These are phyloP conservation scores for Ophion ventricosus DNA, from an alignment of 2,888 invertebrate genomes.

Conservation along the genomic window DNA sequence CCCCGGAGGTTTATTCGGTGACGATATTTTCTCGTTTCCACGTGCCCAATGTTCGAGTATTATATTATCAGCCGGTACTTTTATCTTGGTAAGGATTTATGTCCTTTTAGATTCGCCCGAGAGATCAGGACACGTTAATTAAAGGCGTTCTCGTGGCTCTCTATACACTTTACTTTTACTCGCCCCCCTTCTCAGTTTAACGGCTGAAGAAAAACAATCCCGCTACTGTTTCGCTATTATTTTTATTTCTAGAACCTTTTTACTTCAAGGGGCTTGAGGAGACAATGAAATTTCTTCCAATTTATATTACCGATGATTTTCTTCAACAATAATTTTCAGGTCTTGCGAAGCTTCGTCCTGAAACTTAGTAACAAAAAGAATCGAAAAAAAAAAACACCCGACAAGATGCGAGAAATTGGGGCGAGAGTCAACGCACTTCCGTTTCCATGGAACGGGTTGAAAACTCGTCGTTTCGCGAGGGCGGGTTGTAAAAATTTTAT, in stretches of 20 bases:
- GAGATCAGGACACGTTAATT: slow-evolving; percentile 13
- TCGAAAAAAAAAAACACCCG: background rate
- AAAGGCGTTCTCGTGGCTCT: background rate
- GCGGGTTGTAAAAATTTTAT: slow-evolving; percentile 43
- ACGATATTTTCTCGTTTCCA: slow-evolving; percentile 41
- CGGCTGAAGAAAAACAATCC: background rate
- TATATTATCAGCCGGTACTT: slow-evolving; percentile 1
- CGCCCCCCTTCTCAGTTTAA: background rate
- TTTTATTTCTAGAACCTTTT: background rate
- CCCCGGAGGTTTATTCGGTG: slow-evolving; percentile 29
- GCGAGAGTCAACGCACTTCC: slow-evolving; percentile 2
- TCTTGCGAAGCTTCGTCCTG: background rate
- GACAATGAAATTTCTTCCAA: background rate
- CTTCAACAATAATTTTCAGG: background rate
- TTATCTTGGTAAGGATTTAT: slow-evolving; percentile 6
- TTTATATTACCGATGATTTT: background rate
- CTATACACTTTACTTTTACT: background rate
- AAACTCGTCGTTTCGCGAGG: slow-evolving; percentile 5
- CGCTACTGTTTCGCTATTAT: background rate
- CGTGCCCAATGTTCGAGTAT: slow-evolving; percentile 22
- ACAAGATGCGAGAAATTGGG: slow-evolving; percentile 3
- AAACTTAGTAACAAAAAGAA: background rate
- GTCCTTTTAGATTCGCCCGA: slow-evolving; percentile 10
- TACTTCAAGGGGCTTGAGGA: background rate
- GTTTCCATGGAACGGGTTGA: slow-evolving; percentile 30